Percentiles rank a stretch among this genome's conserved stretches.
Conservation (phyloP, 2,113 vertebrate species). For the Xenopus laevis region DNA sequence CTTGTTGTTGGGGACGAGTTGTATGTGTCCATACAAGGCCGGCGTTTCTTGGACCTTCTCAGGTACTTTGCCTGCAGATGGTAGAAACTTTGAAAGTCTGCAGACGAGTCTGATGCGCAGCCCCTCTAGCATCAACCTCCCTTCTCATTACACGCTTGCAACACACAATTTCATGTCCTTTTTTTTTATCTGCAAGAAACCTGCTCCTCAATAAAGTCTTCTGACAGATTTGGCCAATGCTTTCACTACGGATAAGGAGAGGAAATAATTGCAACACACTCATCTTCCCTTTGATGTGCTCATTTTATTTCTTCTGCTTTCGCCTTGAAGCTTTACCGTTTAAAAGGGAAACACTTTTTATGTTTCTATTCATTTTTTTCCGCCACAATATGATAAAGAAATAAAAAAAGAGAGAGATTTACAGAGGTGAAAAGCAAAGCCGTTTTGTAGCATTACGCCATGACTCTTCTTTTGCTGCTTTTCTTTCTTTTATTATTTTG, state of each 20-base stretch:
- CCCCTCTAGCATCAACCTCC: constrained; percentile 2
- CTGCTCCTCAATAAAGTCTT: constrained; percentile 39
- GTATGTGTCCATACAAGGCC: too few relatives aligned
- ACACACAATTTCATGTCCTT: constrained; percentile 41
- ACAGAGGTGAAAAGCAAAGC: constrained; percentile 24
- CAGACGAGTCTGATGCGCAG: neutral
- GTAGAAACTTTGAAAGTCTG: constrained; percentile 12
- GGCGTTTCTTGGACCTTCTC: neutral
- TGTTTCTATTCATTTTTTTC: constrained; percentile 35
- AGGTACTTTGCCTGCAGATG: neutral
- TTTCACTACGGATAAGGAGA: constrained; percentile 35
- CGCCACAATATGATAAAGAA: constrained; percentile 31
- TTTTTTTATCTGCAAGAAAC: constrained; percentile 41
- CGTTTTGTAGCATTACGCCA: constrained; percentile 3
- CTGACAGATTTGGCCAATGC: constrained; percentile 29
- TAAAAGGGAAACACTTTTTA: constrained; percentile 30
- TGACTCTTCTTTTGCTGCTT: constrained; percentile 4
- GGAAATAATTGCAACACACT: constrained; percentile 36
- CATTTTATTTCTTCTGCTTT: constrained; percentile 30
- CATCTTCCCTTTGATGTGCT: constrained; percentile 37
- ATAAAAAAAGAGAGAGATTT: constrained; percentile 9
- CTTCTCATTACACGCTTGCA: constrained; percentile 42
- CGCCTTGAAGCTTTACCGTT: constrained; percentile 34
- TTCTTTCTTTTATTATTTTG: constrained; percentile 28
- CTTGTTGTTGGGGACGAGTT: neutral